Base-by-base conservation (phyloP, 2,888 invertebrate species). In the Meloe dianella region DNA sequence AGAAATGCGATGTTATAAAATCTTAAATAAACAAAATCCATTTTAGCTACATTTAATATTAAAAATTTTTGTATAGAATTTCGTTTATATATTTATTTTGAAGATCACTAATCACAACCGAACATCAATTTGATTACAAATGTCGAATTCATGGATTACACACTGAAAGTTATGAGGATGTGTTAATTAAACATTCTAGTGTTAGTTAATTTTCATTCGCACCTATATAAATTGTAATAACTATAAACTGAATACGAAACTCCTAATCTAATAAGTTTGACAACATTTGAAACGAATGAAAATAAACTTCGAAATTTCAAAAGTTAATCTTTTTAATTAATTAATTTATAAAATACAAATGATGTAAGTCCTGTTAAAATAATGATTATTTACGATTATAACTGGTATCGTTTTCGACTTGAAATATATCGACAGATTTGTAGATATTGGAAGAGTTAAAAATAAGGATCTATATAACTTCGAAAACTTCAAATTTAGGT, bases 1-100 rank as follows among this genome's bases (percentile, higher is more conserved):
- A 22, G 35, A 29, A 65, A 65, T 61, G 24, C 60, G 30, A 61
- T 54, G 57, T 63, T 60, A 60, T 12, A 12, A 22, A 22, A 54
- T 54, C 22, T 20, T 20, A 22, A 54, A 54, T 24, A 54, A 54
- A 24, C 24, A 24, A 3, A 54, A 24, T 14, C 1, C 9, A 47
- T 47, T 41, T 41, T 20, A 20, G 20, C 41, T 9, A 47, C 41
- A 41, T 41, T 41, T n/a, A 54, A 54, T 24, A 54, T 24, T 24
- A 14, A 54, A n/a, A 54, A 54, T 20, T 12, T 12, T 24, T 54
- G 24, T 24, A 22, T 54, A 54, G 51, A 54, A 54, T 54, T 54
- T 14, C 54, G 22, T 24, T 54, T 24, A 54, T 22, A 8, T 54
- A 24, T 54, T 54, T 54, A 3, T 54, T 20, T 24, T 3, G 24